phyloP scores from a whole-genome alignment of 2,888 invertebrate genomes.

The Pantelozetes paolii region DNA sequence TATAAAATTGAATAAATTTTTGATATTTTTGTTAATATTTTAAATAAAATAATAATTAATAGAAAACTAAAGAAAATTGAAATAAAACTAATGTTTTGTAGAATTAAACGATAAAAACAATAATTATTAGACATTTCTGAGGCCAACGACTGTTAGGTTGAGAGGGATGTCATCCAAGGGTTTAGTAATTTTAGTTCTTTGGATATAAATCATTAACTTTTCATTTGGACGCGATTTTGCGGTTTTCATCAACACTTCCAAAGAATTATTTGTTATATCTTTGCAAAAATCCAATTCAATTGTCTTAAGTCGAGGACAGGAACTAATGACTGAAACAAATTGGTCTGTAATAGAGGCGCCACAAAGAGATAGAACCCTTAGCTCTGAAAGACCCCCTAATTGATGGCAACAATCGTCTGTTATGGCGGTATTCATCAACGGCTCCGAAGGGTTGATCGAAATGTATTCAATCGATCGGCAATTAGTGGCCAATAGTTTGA shows the following conservation, averaged over 20 bases:
- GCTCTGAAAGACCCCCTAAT: background rate
- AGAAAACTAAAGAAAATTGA: too few species aligned
- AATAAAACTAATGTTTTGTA: too few species aligned
- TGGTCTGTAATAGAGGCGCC: background rate
- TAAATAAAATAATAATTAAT: too few species aligned
- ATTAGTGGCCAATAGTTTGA: background rate
- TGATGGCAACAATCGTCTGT: background rate
- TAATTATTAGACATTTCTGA: background rate
- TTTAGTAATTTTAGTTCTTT: background rate
- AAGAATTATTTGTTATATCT: background rate
- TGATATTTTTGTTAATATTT: too few species aligned
- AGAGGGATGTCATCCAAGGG: background rate
- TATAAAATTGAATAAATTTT: too few species aligned
- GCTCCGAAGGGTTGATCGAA: background rate
- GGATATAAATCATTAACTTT: background rate
- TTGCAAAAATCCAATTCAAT: slow-evolving; percentile 13
- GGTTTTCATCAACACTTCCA: background rate
- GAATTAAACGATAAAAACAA: background rate
- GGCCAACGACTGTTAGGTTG: background rate
- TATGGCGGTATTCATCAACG: background rate
- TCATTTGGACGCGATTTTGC: slow-evolving; percentile 1
- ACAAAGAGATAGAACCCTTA: background rate
- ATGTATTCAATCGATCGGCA: background rate
- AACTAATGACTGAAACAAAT: background rate
- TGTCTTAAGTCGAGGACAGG: background rate